phyloP scores from a whole-genome alignment of 2,888 invertebrate species.

The Heteromyza rotundicornis region DNA sequence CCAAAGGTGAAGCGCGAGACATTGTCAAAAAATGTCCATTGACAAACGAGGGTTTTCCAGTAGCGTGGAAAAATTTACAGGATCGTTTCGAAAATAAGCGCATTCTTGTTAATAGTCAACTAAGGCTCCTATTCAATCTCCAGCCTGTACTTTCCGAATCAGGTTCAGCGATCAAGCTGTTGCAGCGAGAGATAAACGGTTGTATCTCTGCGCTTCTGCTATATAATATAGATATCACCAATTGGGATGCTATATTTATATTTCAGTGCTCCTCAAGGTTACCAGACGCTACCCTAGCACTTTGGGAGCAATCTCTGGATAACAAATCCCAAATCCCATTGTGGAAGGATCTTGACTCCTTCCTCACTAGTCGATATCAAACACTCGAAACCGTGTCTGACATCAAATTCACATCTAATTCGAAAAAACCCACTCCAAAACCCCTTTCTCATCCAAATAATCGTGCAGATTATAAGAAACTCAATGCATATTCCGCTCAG shows the following conservation, averaged over 20 bases:
- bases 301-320: background rate
- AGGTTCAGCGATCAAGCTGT: background rate
- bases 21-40: conserved; percentile 8
- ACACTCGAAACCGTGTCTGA: background rate
- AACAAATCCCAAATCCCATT: background rate
- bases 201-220: background rate
- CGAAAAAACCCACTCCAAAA: background rate
- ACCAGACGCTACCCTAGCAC: background rate
- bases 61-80: background rate
- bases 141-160: background rate
- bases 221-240: background rate
- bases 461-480: background rate
- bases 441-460: background rate
- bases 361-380: background rate
- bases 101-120: conserved; percentile 4
- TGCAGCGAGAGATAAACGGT: background rate
- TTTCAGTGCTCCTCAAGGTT: background rate
- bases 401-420: background rate
- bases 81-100: conserved; percentile 8
- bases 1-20: conserved; percentile 10
- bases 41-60: background rate
- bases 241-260: background rate
- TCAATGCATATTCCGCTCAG: background rate
- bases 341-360: background rate
- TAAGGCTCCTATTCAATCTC: background rate